These are phyloP conservation scores for Cataglyphis cursor DNA, from an alignment of 2,888 invertebrate species.

Conservation along the genomic window DNA sequence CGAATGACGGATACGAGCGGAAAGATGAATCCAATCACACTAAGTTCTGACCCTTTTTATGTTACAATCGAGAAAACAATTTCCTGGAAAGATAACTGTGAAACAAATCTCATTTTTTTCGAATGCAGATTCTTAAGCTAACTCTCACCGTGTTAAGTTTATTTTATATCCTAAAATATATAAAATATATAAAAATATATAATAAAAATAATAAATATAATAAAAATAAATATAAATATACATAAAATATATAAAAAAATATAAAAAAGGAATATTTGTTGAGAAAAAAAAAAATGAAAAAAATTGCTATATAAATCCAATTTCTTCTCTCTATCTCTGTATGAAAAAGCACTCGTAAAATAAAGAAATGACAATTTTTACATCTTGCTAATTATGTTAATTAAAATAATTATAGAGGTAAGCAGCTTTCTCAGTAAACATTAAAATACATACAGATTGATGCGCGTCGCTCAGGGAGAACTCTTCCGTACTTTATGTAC, in stretches of 20 bases:
- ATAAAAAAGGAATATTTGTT: background rate
- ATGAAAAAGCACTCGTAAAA: background rate
- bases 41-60: conserved; percentile 27
- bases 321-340: background rate
- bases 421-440: conserved; percentile 1
- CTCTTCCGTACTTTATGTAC: conserved; percentile 46
- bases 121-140: background rate
- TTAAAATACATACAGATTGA: background rate
- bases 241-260: too few relatives aligned
- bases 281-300: background rate
- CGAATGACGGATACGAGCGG: conserved; percentile 55
- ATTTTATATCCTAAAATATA: conserved; percentile 23
- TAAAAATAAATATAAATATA: too few relatives aligned
- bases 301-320: background rate
- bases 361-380: background rate
- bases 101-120: conserved; percentile 35
- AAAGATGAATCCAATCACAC: conserved; percentile 63
- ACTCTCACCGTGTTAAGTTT: background rate
- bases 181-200: background rate
- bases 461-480: background rate
- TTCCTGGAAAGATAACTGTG: background rate
- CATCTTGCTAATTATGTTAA: background rate
- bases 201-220: background rate
- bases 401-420: background rate
- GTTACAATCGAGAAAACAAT: conserved; percentile 34